These are phyloP conservation scores for Dicaeum eximium DNA, from an alignment of 2,113 vertebrate species.

Conservation along the genomic window DNA sequence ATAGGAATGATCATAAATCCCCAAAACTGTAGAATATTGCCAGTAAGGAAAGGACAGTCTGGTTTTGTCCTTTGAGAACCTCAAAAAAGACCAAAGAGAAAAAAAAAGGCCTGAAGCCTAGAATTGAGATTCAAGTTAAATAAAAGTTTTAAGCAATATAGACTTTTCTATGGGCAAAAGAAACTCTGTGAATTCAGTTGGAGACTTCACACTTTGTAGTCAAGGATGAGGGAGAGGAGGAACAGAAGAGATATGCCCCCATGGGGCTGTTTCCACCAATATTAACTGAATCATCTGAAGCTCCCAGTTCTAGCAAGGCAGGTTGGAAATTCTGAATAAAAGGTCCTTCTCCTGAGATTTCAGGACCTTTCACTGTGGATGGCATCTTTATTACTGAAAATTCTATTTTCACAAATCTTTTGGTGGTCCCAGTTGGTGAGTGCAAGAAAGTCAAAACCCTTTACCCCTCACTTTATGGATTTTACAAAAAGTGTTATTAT, in stretches of 20 bases:
- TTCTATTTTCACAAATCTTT: background rate
- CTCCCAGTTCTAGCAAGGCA: background rate
- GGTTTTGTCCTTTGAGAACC: background rate
- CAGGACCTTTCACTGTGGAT: background rate
- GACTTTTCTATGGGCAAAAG: background rate
- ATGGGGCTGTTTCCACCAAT: background rate
- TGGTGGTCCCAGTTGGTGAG: background rate
- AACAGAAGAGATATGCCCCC: background rate
- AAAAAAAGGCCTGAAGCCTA: background rate
- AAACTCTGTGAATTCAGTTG: background rate
- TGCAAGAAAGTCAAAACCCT: background rate
- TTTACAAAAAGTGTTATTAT: background rate
- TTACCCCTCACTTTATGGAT: background rate
- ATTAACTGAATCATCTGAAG: background rate
- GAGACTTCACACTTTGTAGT: background rate
- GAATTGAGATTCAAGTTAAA: background rate
- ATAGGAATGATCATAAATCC: background rate
- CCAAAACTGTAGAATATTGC: background rate
- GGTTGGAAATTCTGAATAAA: background rate
- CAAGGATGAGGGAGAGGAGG: rapidly evolving
- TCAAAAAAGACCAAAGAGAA: background rate
- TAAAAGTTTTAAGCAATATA: background rate
- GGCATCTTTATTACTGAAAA: background rate
- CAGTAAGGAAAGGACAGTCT: background rate
- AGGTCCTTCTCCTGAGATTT: background rate